These are phyloP conservation scores for Lagopus muta DNA, from an alignment of 2,113 vertebrate species.

Conservation along the genomic window DNA sequence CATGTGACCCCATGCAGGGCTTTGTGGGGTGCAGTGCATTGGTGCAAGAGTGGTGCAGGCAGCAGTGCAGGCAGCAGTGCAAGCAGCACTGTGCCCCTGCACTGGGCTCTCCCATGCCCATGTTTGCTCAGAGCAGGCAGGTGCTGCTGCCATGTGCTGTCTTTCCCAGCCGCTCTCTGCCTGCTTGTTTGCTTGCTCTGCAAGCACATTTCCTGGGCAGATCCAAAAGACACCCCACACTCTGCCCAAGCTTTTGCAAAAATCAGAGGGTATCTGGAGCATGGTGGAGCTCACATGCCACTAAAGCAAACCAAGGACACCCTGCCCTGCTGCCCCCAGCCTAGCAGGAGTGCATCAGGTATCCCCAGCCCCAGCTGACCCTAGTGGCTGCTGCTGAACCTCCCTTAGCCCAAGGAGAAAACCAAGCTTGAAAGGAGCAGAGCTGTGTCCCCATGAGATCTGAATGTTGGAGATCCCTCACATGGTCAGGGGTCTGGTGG, in stretches of 20 bases:
- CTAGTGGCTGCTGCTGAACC: not conserved
- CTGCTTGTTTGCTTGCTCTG: not conserved
- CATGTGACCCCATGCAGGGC: rapidly evolving
- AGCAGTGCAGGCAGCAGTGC: too few relatives aligned
- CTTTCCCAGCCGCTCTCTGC: not conserved
- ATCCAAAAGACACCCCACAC: not conserved
- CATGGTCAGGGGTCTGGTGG: too few relatives aligned
- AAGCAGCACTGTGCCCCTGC: rapidly evolving
- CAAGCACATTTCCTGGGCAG: not conserved
- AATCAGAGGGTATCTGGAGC: not conserved
- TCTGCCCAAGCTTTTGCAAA: not conserved
- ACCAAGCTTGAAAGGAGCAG: not conserved
- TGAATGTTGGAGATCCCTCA: too few relatives aligned
- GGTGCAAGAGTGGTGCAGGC: not conserved
- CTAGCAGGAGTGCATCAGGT: not conserved
- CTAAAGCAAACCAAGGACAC: not conserved
- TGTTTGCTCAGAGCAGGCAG: not conserved
- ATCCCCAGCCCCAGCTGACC: not conserved
- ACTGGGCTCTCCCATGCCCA: not conserved
- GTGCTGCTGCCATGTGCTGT: not conserved
- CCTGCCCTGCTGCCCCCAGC: not conserved
- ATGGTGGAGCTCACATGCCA: not conserved
- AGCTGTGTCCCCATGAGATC: too few relatives aligned
- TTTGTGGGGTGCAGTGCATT: not conserved
- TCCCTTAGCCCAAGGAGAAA: not conserved